Percentiles rank a stretch among this genome's conserved stretches.
Conservation (phyloP, 2,797 vertebrate genomes). For the Tragelaphus eurycerus region DNA sequence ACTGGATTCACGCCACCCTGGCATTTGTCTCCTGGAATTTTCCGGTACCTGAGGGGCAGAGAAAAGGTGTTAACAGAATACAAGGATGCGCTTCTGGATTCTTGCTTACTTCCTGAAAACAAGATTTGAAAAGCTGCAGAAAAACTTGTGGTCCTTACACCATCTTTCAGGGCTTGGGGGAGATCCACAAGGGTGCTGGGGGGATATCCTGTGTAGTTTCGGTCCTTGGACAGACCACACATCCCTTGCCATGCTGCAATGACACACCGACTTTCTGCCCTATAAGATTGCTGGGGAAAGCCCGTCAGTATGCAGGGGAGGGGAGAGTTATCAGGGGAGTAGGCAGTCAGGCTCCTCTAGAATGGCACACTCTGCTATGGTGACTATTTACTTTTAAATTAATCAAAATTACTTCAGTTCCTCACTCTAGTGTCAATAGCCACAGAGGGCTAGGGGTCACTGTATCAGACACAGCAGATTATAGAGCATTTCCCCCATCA, state of each 20-base stretch:
- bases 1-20: conserved; percentile 86
- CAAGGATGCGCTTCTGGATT: neutral
- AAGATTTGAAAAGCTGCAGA: neutral
- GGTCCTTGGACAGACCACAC: neutral
- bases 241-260: neutral
- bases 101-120: neutral
- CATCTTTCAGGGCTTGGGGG: neutral
- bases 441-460: neutral
- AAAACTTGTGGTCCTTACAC: neutral
- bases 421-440: neutral
- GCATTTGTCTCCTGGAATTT: conserved; percentile 96
- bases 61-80: neutral
- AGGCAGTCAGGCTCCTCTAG: too few relatives aligned
- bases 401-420: neutral
- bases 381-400: neutral
- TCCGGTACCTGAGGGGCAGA: conserved; percentile 89
- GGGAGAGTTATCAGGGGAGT: neutral
- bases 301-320: neutral
- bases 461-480: neutral
- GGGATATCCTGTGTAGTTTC: neutral
- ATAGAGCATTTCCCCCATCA: neutral
- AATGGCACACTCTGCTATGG: neutral
- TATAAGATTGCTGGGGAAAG: neutral
- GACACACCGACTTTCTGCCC: neutral
- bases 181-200: neutral